Evolutionary conservation across 1,140 invertebrate species (phyloP).

Genomic region (Hirudo medicinalis): DNA sequence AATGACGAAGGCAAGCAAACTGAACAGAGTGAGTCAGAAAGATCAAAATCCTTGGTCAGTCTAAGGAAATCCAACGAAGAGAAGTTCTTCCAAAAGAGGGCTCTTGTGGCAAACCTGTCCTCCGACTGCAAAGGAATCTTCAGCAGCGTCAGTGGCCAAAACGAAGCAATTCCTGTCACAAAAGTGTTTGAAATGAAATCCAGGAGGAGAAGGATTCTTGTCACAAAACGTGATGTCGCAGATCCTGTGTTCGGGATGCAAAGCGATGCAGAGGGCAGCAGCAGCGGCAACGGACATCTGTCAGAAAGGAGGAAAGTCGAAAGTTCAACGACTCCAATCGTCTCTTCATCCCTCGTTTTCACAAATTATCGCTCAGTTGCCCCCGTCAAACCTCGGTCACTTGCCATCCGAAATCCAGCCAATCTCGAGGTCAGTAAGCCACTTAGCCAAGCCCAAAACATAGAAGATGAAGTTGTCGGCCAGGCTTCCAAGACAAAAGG

Average conservation of each 20-base stretch:
- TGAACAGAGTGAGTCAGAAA: background rate
- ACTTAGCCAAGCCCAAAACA: no score
- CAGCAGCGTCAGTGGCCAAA: background rate
- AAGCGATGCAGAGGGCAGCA: no score
- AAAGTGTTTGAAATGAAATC: constrained; percentile 9
- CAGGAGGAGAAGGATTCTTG: background rate
- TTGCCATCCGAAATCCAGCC: no score
- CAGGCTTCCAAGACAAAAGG: no score
- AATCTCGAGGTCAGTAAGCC: no score
- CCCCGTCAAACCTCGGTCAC: no score
- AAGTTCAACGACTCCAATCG: no score
- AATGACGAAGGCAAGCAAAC: background rate
- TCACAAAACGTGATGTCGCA: background rate
- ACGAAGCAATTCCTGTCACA: background rate
- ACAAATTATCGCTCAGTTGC: no score
- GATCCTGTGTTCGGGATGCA: background rate
- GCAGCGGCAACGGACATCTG: no score
- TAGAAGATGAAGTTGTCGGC: no score
- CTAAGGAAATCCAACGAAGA: background rate
- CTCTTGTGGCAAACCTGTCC: background rate
- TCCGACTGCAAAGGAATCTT: background rate
- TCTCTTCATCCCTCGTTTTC: no score
- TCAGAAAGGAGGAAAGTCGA: no score
- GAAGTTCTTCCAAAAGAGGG: background rate
- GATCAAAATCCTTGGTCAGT: background rate